phyloP scores from a whole-genome alignment of 2,888 invertebrate genomes.

The Leucophenga maculata region DNA sequence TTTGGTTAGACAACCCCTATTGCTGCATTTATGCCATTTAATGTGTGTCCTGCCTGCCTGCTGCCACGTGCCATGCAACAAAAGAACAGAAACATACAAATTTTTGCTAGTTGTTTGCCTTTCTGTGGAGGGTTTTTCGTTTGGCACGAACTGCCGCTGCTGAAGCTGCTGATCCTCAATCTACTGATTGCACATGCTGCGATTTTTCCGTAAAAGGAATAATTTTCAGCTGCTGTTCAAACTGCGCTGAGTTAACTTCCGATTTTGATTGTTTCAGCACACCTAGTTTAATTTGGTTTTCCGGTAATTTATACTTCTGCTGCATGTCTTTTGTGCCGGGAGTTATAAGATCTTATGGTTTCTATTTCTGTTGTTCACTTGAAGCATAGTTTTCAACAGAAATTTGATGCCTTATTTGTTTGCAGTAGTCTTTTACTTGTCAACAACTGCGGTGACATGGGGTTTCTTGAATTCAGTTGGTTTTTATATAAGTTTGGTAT shows the following conservation, averaged over 20 bases:
- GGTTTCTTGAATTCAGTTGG: too few relatives aligned
- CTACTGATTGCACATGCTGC: conserved; percentile 20
- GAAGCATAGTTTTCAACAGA: not conserved
- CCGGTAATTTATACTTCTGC: not conserved
- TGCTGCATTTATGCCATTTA: not conserved
- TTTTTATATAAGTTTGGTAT: not conserved
- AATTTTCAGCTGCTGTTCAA: conserved; percentile 1
- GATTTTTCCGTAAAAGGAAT: conserved; percentile 8
- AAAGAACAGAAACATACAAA: not conserved
- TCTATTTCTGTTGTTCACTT: not conserved
- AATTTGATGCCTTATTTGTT: conserved; percentile 12
- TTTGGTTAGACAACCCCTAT: not conserved
- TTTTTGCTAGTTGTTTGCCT: not conserved
- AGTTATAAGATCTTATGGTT: not conserved
- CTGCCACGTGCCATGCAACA: conserved; percentile 29
- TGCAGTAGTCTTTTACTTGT: not conserved
- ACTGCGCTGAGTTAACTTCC: not conserved
- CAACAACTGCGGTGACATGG: not conserved
- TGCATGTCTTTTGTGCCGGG: not conserved
- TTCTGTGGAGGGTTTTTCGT: too few relatives aligned
- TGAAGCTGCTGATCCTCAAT: too few relatives aligned
- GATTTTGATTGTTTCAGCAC: conserved; percentile 18
- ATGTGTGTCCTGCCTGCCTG: not conserved
- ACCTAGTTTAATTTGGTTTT: conserved; percentile 16
- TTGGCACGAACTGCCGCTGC: too few relatives aligned